Evolutionary conservation across 2,888 invertebrate species (phyloP), one percentile per base, ranked within the genome.

Genomic region (Acleris literana): DNA sequence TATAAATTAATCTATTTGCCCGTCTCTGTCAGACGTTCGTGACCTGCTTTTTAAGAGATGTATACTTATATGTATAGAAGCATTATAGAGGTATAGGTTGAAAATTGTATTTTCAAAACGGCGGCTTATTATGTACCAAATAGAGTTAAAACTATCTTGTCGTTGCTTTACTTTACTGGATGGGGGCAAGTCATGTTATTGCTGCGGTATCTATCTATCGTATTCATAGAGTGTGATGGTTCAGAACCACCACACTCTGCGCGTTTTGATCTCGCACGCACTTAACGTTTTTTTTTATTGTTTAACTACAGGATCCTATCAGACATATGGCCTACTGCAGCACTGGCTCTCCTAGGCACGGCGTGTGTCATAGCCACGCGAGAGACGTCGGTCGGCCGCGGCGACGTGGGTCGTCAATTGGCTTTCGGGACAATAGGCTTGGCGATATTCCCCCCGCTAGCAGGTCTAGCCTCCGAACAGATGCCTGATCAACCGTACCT

Each of bases 291-390:
- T 7, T 3, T 39, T 20, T 20, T 1, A 16, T 43, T 48, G 13
- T 39, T 39, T 39, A 33, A 9, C 9, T 33, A 3, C 79, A 93
- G 96, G 74, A 93, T 95, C 29, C 78, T 96, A 63, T 96, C 95
- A 0, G 97, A 97, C 77, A 95, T 96, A 55, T 96, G 96, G 84
- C 94, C 96, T 11, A 94, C 96, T 39, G 95, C 96, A 0, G 95
- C 94, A 0, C 86, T 96, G 6, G 95, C 96, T 0, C 81, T 97
- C 6, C 85, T 97, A 1, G 95, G 95, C 62, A 94, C 96, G 0
- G 96, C 96, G 0, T 94, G 96, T 52, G 96, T 97, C n/a, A 96
- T 97, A 69, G 96, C 96, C 0, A 96, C 97, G 0, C 93, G 96
- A 43, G 97, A 97, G 83, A 97, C 96, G 0, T 96, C 96, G 0